A percentile compares a stretch with the other conserved stretches of the same genome.
Evolutionary conservation across 2,888 invertebrate genomes (phyloP).

Genomic region (Drosophila borborema): DNA sequence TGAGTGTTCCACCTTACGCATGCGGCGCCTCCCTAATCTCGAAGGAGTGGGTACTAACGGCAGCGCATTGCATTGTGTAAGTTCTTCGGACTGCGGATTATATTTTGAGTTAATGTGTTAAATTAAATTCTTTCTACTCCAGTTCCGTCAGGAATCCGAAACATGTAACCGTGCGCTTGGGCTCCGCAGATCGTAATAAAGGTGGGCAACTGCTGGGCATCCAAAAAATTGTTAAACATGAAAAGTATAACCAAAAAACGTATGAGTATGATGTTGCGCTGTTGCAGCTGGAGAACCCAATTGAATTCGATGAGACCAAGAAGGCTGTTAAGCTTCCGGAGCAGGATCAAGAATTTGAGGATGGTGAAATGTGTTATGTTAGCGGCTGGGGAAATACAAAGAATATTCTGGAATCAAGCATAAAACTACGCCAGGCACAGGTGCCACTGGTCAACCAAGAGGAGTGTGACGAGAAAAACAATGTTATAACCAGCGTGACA

Average conservation of each 20-base stretch:
- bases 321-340: constrained; percentile 85
- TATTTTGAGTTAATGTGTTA: too few relatives aligned
- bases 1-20: constrained; percentile 81
- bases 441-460: constrained; percentile 86
- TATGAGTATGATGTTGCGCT: constrained; percentile 88
- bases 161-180: constrained; percentile 85
- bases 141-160: constrained; percentile 74
- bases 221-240: constrained; percentile 86
- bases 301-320: constrained; percentile 85
- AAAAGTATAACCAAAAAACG: constrained; percentile 86
- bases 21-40: constrained; percentile 84
- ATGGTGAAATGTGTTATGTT: constrained; percentile 82
- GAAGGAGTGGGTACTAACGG: constrained; percentile 83
- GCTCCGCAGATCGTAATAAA: constrained; percentile 85
- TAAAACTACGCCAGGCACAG: constrained; percentile 86
- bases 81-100: constrained; percentile 13
- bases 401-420: constrained; percentile 73
- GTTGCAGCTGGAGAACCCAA: constrained; percentile 86
- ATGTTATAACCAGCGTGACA: too few relatives aligned
- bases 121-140: not conserved
- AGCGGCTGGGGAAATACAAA: constrained; percentile 85
- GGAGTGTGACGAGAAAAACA: constrained; percentile 86
- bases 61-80: constrained; percentile 84
- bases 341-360: constrained; percentile 71
- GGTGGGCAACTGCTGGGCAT: constrained; percentile 87